Base-by-base conservation (phyloP, 1,140 invertebrate genomes). In the Aphidius gifuensis region DNA sequence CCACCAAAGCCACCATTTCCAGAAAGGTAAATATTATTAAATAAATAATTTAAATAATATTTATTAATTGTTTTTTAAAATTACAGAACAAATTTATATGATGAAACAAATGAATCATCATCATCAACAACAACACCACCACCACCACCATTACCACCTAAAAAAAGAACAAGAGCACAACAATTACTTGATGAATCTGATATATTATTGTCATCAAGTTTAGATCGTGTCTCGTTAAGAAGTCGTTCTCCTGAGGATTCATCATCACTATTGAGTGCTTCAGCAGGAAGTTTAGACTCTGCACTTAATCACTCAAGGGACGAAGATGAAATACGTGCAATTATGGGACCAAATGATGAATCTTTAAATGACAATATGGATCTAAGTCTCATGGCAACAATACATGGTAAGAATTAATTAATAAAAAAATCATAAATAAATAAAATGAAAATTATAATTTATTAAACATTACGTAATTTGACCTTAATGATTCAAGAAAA, bases 1-100 rank as follows among this genome's bases (percentile, higher is more conserved):
- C 93, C 93, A 56, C 93, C 93, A 4, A 96, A 96, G 81, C 93
- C 93, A 49, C 92, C 93, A 50, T 81, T 92, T 69, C 91, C 92
- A 47, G 85, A 86, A 68, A 81, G 88, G 88, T 89, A 77, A 45
- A 50, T 8, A 21, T 21, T 48, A 59, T 32, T 47, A 44, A 48
- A 16, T 11, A 55, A 53, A 40, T 32, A 47, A 44, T 9, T 44
- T 44, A 6, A 9, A 44, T 44, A 9, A 44, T 9, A 44, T 44
- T 44, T 8, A 44, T 8, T 11, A 11, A 3, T 44, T 44, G 0
- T 1, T 11, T 44, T 44, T 2, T 3, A 3, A 6, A 43, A 16
- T 40, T n/a, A 7, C 62, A 77, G 76, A 68, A 71, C 75, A 9
- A 75, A 74, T 67, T 65, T 75, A 59, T 32, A 32, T 32, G 74